These are phyloP conservation scores for Micrasema minimum DNA, from an alignment of 1,140 invertebrate genomes.

Conservation along the genomic window DNA sequence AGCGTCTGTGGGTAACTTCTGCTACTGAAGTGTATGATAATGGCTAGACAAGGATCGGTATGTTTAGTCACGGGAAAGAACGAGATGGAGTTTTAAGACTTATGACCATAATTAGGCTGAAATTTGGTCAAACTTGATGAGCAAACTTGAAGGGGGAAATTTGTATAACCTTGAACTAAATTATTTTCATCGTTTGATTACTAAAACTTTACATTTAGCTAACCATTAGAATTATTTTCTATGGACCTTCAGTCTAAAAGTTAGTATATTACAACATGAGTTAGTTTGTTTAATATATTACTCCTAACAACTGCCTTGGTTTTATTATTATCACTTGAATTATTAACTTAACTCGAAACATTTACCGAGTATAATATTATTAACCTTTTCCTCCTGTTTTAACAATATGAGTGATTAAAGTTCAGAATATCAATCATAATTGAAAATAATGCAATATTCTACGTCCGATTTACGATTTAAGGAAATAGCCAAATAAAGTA, in stretches of 20 bases:
- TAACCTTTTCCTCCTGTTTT: too few species aligned
- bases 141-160: slow-evolving; percentile 26
- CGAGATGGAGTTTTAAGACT: slow-evolving; percentile 10
- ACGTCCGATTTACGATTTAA: too few species aligned
- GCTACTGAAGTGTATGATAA: slow-evolving; percentile 4
- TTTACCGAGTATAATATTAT: too few species aligned
- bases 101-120: slow-evolving; percentile 16
- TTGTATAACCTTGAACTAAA: slow-evolving; percentile 6
- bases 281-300: background rate
- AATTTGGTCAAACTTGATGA: slow-evolving; percentile 21
- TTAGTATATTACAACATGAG: too few species aligned
- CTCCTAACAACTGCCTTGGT: background rate
- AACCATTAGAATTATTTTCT: too few species aligned
- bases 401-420: too few species aligned
- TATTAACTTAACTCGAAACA: too few species aligned
- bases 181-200: background rate
- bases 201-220: background rate
- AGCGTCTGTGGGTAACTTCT: slow-evolving; percentile 18
- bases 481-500: too few species aligned
- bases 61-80: background rate
- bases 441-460: too few species aligned
- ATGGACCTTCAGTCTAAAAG: too few species aligned
- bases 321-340: background rate
- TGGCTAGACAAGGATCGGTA: background rate
- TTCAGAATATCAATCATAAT: too few species aligned